phyloP scores from a whole-genome alignment of 2,797 vertebrate species.

The Helarctos malayanus region DNA sequence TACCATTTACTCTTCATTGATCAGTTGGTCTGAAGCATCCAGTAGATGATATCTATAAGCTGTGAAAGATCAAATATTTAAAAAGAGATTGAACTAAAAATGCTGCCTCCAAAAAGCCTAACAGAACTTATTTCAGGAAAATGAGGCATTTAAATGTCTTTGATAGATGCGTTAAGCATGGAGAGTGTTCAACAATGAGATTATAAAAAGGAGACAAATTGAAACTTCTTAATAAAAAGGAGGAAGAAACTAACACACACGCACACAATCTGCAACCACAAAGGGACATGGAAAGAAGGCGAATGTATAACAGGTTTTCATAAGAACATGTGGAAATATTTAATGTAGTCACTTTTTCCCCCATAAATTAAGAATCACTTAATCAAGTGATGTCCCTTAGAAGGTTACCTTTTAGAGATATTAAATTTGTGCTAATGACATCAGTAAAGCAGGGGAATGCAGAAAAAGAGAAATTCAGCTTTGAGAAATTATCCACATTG shows the following conservation, averaged over 20 bases:
- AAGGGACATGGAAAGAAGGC: neutral
- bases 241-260: neutral
- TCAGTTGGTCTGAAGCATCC: neutral
- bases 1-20: neutral
- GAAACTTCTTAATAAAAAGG: neutral
- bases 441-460: neutral
- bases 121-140: neutral
- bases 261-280: neutral
- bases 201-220: neutral
- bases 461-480: neutral
- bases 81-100: constrained; percentile 12
- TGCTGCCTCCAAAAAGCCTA: neutral
- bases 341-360: neutral
- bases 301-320: neutral
- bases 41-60: neutral
- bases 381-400: neutral
- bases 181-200: neutral
- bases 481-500: neutral
- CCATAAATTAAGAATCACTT: neutral
- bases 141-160: neutral
- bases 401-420: neutral
- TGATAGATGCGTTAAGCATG: neutral
- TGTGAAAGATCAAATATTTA: constrained; percentile 2
- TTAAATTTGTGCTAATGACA: neutral
- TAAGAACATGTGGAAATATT: neutral